Base-by-base conservation (phyloP, 2,888 invertebrate species). In the Hypsopygia costalis region DNA sequence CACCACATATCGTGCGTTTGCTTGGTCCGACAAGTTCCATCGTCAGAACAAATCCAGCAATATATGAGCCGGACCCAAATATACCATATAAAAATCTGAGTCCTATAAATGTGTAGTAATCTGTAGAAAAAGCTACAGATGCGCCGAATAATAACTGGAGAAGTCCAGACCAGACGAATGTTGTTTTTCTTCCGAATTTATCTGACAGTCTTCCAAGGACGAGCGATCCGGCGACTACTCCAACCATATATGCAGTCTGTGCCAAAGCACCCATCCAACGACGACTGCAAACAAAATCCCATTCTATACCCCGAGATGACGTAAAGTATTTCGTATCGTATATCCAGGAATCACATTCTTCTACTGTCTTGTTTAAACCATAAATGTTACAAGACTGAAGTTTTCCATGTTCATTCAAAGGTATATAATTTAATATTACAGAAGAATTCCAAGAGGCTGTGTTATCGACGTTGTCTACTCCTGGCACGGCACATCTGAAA, bases 11-110 rank as follows among this genome's bases (percentile, higher is more conserved):
- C 0, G 96, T 95, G 16, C 96, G 90, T 62, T 94, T 94, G 42
- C 92, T 93, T 0, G 95, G 89, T 0, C 96, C 96, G 0, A 96
- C 95, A 45, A 96, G 71, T 72, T 97, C 96, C 95, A 96, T 96
- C 0, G 94, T 93, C 34, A 92, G 63, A 2, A 93, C 93, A 57
- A 93, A 93, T 9, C 92, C 93, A 22, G 92, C 90, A 43, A 91
- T 92, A 54, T 93, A 93, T 10, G 93, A 91, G 1, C 96, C 96
- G 0, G 95, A 95, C 21, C 95, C 96, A 52, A 96, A 95, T 45
- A 95, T 93, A 9, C 95, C 95, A 54, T 94, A 93, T 0, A 95
- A 59, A 57, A 93, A 95, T 46, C 95, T 81, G 6, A 94, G 70
- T 0, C 86, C 73, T 42, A 95, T 62, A 55, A 95, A 95, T 0